Conservation (phyloP, 2,113 vertebrate genomes). For the Penelope pileata region DNA sequence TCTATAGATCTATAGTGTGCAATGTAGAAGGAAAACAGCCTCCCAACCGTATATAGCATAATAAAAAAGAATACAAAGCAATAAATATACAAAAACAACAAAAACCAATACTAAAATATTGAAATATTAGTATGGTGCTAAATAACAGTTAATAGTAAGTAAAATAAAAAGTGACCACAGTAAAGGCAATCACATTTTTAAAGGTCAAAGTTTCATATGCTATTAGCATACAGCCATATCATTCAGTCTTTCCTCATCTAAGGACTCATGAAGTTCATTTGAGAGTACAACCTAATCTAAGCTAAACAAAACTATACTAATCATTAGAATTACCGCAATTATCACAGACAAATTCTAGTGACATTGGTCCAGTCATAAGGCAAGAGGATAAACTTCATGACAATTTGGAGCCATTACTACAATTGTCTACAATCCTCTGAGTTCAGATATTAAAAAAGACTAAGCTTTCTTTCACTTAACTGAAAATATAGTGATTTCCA, state of each 20-base stretch:
- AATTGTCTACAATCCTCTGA: background rate
- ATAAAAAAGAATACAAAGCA: background rate
- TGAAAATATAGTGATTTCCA: background rate
- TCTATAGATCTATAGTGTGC: background rate
- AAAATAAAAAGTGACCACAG: background rate
- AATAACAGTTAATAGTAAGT: background rate
- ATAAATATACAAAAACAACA: background rate
- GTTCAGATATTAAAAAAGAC: constrained; percentile 1
- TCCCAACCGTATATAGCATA: background rate
- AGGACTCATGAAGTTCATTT: background rate
- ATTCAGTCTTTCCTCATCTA: background rate
- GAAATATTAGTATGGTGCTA: background rate
- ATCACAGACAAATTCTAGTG: background rate
- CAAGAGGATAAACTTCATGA: background rate
- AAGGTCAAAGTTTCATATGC: background rate
- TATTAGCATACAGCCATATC: background rate
- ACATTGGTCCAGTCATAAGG: background rate
- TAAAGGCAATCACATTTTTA: background rate
- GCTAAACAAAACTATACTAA: background rate
- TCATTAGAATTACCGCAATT: background rate
- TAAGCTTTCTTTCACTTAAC: background rate
- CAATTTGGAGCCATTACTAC: background rate
- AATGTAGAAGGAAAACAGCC: background rate
- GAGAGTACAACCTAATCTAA: background rate
- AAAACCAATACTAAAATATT: background rate